Conservation (phyloP, 2,797 vertebrate species). For the Protonibea diacanthus region DNA sequence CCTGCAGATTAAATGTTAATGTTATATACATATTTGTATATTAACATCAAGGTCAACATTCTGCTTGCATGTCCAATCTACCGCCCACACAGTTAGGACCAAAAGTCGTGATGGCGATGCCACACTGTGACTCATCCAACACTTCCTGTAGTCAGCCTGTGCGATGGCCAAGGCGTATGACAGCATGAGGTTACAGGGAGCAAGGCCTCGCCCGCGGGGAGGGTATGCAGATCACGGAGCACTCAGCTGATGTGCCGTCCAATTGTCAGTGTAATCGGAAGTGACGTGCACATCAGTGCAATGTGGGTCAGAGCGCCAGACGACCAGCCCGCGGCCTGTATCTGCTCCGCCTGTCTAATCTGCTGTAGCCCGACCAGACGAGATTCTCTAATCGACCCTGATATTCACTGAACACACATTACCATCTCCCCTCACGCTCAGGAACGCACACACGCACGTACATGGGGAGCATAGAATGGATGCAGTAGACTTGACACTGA, state of each 20-base stretch:
- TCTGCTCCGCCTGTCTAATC: conserved; percentile 90
- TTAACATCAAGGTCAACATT: conserved; percentile 60
- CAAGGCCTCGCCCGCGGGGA: conserved; percentile 63
- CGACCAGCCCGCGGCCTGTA: conserved; percentile 85
- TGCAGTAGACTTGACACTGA: neutral
- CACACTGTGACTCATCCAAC: conserved; percentile 61
- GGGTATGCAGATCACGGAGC: conserved; percentile 59
- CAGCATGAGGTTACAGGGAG: conserved; percentile 47
- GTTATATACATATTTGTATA: conserved; percentile 7
- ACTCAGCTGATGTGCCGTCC: conserved; percentile 78
- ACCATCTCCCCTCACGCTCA: conserved; percentile 69
- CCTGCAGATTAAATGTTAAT: conserved; percentile 14
- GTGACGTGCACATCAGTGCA: conserved; percentile 87
- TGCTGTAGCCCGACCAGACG: conserved; percentile 85
- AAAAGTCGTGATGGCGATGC: conserved; percentile 22
- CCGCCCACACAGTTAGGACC: conserved; percentile 26
- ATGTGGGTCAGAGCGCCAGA: conserved; percentile 90
- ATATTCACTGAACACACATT: conserved; percentile 91
- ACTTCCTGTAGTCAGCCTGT: conserved; percentile 42
- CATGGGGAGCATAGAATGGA: conserved; percentile 12
- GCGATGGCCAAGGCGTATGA: conserved; percentile 36
- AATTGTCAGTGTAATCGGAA: conserved; percentile 84
- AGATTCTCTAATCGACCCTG: conserved; percentile 90
- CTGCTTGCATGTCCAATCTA: conserved; percentile 35
- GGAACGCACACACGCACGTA: conserved; percentile 33